A percentile compares a stretch with the other conserved stretches of the same genome.
Conservation (phyloP, 1,140 invertebrate genomes). For the Cherax destructor region DNA sequence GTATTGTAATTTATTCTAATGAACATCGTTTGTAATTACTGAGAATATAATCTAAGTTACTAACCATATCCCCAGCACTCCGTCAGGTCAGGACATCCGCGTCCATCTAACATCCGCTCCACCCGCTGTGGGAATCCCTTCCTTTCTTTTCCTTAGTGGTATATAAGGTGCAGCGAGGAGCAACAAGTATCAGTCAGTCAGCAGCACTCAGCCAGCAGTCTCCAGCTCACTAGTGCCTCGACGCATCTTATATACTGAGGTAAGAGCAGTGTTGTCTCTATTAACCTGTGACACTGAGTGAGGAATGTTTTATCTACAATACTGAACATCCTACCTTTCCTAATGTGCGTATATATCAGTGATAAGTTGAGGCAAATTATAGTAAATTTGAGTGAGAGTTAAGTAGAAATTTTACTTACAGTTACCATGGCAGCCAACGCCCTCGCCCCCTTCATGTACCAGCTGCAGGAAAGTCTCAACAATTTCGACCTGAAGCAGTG, state of each 20-base stretch:
- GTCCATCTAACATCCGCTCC: neutral
- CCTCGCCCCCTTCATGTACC: constrained; percentile 28
- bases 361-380: neutral
- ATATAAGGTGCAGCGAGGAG: neutral
- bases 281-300: neutral
- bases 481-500: constrained; percentile 16
- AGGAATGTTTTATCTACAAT: neutral
- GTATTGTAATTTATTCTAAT: too few species aligned
- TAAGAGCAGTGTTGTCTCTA: neutral
- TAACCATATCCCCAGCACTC: too few species aligned
- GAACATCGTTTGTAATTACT: too few species aligned
- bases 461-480: constrained; percentile 25
- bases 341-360: neutral
- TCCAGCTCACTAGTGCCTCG: neutral
- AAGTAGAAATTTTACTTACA: neutral
- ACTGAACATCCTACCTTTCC: neutral
- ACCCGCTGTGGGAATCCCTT: neutral
- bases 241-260: neutral
- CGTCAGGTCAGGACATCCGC: too few species aligned
- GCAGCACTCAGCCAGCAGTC: neutral
- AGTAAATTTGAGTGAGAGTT: neutral
- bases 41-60: too few species aligned
- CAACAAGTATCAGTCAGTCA: neutral
- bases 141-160: neutral
- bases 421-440: constrained; percentile 7